A percentile compares a stretch with the other conserved stretches of the same genome.
phyloP scores from a whole-genome alignment of 2,888 invertebrate species.

The Bombyx huttoni region DNA sequence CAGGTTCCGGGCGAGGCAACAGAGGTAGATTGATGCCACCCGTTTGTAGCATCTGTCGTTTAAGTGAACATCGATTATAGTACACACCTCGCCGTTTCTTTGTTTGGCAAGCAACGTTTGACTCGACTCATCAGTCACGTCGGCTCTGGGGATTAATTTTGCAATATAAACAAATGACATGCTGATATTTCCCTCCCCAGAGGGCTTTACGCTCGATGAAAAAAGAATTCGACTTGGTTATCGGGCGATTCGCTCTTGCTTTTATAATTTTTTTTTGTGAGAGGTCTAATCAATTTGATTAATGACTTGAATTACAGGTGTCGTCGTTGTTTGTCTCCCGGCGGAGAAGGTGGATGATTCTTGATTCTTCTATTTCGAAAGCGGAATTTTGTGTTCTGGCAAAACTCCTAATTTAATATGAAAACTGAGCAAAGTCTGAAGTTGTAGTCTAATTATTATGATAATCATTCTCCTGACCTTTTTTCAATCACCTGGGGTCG shows the following conservation, averaged over 20 bases:
- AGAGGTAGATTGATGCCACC: slow-evolving; percentile 63
- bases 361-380: not conserved
- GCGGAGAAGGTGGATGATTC: not conserved
- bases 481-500: too few species aligned
- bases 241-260: slow-evolving; percentile 20
- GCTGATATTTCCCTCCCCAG: slow-evolving; percentile 37
- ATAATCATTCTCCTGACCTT: too few species aligned
- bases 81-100: slow-evolving; percentile 61
- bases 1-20: slow-evolving; percentile 13
- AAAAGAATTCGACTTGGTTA: slow-evolving; percentile 28
- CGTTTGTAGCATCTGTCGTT: slow-evolving; percentile 71
- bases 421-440: not conserved
- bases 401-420: not conserved
- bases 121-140: slow-evolving; percentile 50
- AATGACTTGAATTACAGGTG: slow-evolving; percentile 12
- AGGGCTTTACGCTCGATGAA: slow-evolving; percentile 19
- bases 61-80: slow-evolving; percentile 68
- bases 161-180: slow-evolving; percentile 56
- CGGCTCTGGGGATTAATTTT: slow-evolving; percentile 46
- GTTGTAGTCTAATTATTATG: too few species aligned
- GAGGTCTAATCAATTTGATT: slow-evolving; percentile 34
- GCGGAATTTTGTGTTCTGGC: not conserved
- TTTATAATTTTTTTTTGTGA: slow-evolving; percentile 28
- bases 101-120: slow-evolving; percentile 55
- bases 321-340: not conserved